phyloP scores from a whole-genome alignment of 1,140 invertebrate species.

The Sinonovacula constricta region DNA sequence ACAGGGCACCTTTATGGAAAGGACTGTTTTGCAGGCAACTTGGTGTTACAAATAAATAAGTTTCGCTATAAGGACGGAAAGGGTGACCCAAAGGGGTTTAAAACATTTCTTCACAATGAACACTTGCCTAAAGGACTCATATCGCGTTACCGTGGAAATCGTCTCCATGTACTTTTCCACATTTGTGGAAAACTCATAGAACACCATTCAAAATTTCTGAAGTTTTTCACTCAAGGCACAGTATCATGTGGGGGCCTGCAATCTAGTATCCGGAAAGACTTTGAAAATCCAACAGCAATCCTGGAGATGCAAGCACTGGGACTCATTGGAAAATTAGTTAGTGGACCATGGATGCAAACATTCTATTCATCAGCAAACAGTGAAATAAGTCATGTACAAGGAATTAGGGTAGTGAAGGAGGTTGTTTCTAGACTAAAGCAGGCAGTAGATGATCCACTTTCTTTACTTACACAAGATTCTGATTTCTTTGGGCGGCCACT shows the following conservation, averaged over 20 bases:
- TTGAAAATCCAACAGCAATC: neutral
- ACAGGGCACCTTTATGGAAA: constrained; percentile 23
- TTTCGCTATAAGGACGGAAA: constrained; percentile 50
- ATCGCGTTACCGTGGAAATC: neutral
- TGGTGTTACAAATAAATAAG: constrained; percentile 47
- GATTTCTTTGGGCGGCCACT: neutral
- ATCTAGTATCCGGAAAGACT: neutral
- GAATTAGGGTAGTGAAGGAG: neutral
- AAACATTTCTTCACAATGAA: constrained; percentile 13
- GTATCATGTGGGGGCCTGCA: constrained; percentile 5
- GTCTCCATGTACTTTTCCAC: neutral
- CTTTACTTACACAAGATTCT: neutral
- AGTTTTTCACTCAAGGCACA: neutral
- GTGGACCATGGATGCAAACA: neutral
- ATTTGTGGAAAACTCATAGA: neutral
- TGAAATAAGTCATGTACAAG: neutral
- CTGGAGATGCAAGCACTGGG: neutral
- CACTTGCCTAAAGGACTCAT: constrained; percentile 11
- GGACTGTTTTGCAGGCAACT: constrained; percentile 22
- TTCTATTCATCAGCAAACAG: neutral
- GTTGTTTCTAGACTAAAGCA: neutral
- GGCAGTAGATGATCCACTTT: neutral
- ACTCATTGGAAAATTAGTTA: neutral
- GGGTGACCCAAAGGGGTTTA: constrained; percentile 50
- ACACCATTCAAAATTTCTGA: neutral